Evolutionary conservation across 2,113 vertebrate species (phyloP), one percentile per base, ranked within the genome.

Genomic region (Cisticola juncidis): DNA sequence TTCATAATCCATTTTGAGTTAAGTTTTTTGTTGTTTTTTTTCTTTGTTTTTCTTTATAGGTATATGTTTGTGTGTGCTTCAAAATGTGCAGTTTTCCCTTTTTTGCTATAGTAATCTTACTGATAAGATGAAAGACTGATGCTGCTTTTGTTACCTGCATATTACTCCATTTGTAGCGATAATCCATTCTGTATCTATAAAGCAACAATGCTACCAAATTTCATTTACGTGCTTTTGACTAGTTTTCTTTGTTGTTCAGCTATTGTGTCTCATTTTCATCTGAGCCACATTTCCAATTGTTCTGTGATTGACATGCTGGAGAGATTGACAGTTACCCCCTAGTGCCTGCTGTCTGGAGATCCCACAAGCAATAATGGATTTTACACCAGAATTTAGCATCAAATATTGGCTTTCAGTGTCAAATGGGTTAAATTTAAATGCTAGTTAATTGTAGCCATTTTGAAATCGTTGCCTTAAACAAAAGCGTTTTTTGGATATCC

Each of bases 281-380:
- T 96, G 95, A 95, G 81, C 93, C 88, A 84, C 96, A 94, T 79
- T 97, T 97, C 95, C 96, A 97, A 83, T 96, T 97, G 97, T 96
- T 96, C 73, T 6, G 11, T 96, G 95, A 97, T 95, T 96, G 97
- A 97, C 77, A 0, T 77, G 72, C 95, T 76, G 92, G 51, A 92
- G 92, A 97, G 97, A 97, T 97, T 97, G 97, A 96, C 97, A 97
- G 95, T 94, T 96, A 97, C 92, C 92, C 96, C 96, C 97, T 96
- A 94, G 94, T 95, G 96, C 89, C 90, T 97, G 92, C 94, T 97
- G 94, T 96, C 96, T 96, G 90, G 95, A 96, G 95, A 97, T 97
- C 94, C 90, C 96, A 93, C 82, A 96, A 97, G 96, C 94, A 97
- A 96, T 97, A 97, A 97, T 97, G 96, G 95, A 94, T 97, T 97